Conservation (phyloP, 2,113 vertebrate genomes). For the Semnornis frantzii region DNA sequence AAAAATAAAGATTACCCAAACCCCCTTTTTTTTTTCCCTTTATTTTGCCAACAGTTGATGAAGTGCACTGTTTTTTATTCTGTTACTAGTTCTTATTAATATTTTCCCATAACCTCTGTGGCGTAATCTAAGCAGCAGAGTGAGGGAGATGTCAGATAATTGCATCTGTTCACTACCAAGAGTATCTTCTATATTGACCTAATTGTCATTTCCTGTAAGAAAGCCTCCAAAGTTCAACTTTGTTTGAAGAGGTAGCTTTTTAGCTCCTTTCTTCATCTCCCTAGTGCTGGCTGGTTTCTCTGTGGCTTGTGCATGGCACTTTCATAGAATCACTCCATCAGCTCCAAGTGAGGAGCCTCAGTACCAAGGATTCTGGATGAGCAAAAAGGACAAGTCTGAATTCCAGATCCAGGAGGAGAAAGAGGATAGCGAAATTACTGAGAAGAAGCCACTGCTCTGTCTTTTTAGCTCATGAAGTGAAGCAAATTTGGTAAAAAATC, state of each 20-base stretch:
- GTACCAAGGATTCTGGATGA: not conserved
- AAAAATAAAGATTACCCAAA: rapidly evolving
- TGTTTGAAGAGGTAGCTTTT: not conserved
- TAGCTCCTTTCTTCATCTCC: not conserved
- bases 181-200: not conserved
- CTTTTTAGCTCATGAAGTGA: not conserved
- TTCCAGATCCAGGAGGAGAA: not conserved
- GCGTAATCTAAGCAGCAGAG: not conserved
- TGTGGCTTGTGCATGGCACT: not conserved
- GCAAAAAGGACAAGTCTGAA: not conserved
- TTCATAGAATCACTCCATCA: not conserved
- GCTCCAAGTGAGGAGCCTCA: not conserved
- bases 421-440: not conserved
- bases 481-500: conserved; percentile 7
- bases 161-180: not conserved
- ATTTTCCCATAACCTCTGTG: not conserved
- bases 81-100: not conserved
- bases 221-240: not conserved
- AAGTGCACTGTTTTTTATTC: not conserved
- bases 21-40: not conserved
- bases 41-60: not conserved
- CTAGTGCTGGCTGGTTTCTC: not conserved
- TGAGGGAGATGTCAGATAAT: not conserved
- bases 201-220: not conserved
- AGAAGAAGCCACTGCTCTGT: not conserved